These are phyloP conservation scores for Peromyscus nudipes DNA, from an alignment of 2,797 vertebrate genomes.

Conservation along the genomic window DNA sequence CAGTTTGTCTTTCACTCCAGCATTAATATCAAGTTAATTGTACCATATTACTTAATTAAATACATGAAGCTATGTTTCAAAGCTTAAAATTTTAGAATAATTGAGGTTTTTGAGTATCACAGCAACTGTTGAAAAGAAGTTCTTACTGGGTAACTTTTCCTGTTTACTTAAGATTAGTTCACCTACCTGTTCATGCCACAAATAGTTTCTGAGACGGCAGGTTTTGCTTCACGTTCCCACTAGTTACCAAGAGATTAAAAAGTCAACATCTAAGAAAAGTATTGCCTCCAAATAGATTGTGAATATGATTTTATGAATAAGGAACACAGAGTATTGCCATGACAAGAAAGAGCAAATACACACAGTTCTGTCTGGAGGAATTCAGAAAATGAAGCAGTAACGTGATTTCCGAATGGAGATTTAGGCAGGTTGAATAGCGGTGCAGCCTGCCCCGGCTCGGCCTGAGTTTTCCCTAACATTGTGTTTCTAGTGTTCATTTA, in stretches of 20 bases:
- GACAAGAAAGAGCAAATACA: neutral
- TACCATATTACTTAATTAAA: neutral
- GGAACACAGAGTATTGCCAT: neutral
- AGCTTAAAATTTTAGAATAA: slow-evolving; percentile 18
- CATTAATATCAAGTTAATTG: neutral
- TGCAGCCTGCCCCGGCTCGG: neutral
- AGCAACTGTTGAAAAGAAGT: neutral
- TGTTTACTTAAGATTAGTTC: neutral
- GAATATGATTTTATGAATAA: neutral
- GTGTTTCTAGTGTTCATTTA: neutral
- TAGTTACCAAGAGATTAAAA: neutral
- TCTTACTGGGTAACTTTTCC: neutral
- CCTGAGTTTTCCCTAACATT: neutral
- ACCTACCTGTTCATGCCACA: neutral
- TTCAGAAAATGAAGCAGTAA: neutral
- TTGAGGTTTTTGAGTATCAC: neutral
- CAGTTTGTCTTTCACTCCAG: neutral
- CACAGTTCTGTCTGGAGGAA: neutral
- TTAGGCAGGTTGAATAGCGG: neutral
- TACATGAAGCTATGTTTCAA: neutral
- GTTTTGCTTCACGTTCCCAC: neutral
- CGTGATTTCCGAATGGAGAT: neutral
- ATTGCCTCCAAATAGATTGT: neutral
- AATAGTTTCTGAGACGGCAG: neutral
- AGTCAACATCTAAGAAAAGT: neutral